Evolutionary conservation across 2,888 invertebrate genomes (phyloP).

Genomic region (Pollenia angustigena): DNA sequence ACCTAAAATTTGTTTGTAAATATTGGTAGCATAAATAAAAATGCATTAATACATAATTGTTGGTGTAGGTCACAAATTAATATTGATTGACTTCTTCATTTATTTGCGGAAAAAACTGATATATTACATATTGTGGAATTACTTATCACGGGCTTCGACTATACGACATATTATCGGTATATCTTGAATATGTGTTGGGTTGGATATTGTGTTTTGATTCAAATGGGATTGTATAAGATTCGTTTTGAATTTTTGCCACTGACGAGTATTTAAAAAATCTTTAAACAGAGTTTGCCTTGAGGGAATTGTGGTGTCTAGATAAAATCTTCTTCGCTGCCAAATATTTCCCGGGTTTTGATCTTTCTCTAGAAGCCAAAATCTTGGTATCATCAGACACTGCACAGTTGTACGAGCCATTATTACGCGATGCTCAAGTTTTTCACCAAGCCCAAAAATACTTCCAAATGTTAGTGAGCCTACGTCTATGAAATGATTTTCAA

Average conservation of each 20-base stretch:
- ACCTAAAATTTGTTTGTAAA: not conserved
- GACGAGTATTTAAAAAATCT: conserved; percentile 79
- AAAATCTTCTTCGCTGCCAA: conserved; percentile 82
- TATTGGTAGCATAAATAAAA: not conserved
- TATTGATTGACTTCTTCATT: conserved; percentile 8
- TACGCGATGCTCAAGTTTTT: conserved; percentile 88
- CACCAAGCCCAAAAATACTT: conserved; percentile 88
- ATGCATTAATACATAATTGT: not conserved
- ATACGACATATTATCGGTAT: conserved; percentile 83
- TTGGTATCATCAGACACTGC: conserved; percentile 88
- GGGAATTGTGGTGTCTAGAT: conserved; percentile 81
- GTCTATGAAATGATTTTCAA: conserved; percentile 82
- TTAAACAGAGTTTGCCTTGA: conserved; percentile 80
- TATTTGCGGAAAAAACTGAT: not conserved
- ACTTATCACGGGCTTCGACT: conserved; percentile 77
- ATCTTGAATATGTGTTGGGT: conserved; percentile 79
- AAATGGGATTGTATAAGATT: conserved; percentile 76
- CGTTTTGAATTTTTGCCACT: conserved; percentile 81
- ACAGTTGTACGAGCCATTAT: conserved; percentile 88
- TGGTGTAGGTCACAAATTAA: conserved; percentile 6
- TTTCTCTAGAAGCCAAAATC: conserved; percentile 88
- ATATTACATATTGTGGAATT: conserved; percentile 1
- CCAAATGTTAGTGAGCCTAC: conserved; percentile 82
- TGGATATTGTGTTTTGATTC: conserved; percentile 69
- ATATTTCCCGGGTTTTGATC: conserved; percentile 83